Percentiles rank a stretch among this genome's conserved stretches.
Conservation (phyloP, 2,888 invertebrate species). For the Molorchus minor region DNA sequence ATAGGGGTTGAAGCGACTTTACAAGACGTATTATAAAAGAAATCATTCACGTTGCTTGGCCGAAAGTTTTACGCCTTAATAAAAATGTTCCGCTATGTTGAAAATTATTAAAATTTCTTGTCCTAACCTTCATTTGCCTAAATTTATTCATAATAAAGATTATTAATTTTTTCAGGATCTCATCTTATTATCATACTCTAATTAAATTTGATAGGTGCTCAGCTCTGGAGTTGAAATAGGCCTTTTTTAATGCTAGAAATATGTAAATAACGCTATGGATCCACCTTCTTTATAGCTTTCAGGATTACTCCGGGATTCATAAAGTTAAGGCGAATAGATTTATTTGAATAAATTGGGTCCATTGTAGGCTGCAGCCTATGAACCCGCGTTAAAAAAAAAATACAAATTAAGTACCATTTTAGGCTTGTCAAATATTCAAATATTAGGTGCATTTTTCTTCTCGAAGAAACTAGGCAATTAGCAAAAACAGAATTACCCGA, state of each 20-base stretch:
- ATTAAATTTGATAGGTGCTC: conserved; percentile 28
- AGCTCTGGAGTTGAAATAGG: conserved; percentile 21
- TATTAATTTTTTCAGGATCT: conserved; percentile 26
- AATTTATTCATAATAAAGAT: conserved; percentile 28
- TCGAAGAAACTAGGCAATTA: no score
- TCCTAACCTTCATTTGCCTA: conserved; percentile 19
- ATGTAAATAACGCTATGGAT: conserved; percentile 23
- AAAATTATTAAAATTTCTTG: conserved; percentile 29
- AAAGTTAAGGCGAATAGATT: conserved; percentile 20
- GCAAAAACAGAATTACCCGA: no score
- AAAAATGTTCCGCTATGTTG: conserved; percentile 29
- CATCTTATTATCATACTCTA: conserved; percentile 28
- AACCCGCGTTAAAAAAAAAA: no score
- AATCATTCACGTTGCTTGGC: conserved; percentile 44
- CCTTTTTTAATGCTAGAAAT: conserved; percentile 25
- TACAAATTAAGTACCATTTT: no score
- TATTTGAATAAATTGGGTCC: neutral
- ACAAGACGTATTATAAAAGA: conserved; percentile 52
- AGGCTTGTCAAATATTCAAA: no score
- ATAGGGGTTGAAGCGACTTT: conserved; percentile 58
- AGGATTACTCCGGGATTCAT: conserved; percentile 10
- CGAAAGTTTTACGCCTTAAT: conserved; percentile 34
- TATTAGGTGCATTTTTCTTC: no score
- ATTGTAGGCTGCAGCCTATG: no score
- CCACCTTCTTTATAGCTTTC: conserved; percentile 18